Conservation (phyloP, 92 coral and sea anemone species). For the Virgularia gustaviana region DNA sequence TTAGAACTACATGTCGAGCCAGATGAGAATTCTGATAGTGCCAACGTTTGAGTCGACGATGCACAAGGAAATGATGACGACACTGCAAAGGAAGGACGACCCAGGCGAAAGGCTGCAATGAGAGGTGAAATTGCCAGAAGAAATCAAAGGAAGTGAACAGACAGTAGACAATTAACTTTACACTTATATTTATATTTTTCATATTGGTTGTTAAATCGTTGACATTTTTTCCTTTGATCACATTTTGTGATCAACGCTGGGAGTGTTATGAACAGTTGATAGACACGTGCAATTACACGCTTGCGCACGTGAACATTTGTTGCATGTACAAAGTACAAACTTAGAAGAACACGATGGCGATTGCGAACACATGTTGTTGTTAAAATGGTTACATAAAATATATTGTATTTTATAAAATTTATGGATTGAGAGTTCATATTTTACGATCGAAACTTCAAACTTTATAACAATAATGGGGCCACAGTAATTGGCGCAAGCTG, state of each 20-base stretch:
- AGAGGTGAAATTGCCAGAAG: conserved; percentile 1
- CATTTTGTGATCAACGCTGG: conserved; percentile 12
- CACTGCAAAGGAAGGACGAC: background rate
- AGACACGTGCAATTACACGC: too few species aligned
- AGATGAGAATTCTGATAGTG: background rate
- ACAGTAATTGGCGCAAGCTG: too few species aligned
- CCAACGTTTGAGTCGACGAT: background rate
- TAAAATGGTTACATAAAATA: too few species aligned
- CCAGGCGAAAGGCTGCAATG: conserved; percentile 4
- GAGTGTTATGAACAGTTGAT: background rate
- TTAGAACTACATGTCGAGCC: conserved; percentile 6
- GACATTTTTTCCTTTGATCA: background rate
- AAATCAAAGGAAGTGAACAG: background rate
- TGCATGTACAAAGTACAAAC: too few species aligned
- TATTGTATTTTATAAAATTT: too few species aligned
- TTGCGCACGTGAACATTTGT: too few species aligned
- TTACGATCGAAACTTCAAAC: too few species aligned
- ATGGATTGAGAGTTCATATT: too few species aligned
- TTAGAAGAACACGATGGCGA: too few species aligned
- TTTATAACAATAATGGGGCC: too few species aligned
- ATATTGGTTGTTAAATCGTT: background rate
- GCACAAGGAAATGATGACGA: background rate
- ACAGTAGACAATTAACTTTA: background rate
- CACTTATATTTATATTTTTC: background rate
- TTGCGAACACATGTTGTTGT: too few species aligned